Conservation (phyloP, 1,140 invertebrate species). For the Nymphalis io region DNA sequence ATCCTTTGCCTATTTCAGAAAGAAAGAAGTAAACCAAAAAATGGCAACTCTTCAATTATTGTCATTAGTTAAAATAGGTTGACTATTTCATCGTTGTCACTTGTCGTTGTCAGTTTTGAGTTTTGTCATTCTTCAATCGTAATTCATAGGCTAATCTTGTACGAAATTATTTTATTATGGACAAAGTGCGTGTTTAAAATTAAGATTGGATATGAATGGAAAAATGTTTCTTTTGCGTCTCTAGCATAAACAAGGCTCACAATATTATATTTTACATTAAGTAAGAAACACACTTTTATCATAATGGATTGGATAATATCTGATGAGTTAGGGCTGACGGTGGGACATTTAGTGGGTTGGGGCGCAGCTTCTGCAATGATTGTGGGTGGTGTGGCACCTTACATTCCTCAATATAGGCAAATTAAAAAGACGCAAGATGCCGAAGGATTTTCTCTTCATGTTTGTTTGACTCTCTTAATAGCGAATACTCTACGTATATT, state of each 20-base stretch:
- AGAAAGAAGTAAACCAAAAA: background rate
- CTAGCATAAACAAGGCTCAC: background rate
- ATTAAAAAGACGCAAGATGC: conserved; percentile 94
- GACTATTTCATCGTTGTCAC: background rate
- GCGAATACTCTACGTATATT: conserved; percentile 98
- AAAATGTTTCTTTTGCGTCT: conserved; percentile 1
- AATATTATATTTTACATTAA: background rate
- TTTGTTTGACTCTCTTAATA: conserved; percentile 95
- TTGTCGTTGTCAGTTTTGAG: background rate
- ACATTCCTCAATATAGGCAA: conserved; percentile 96
- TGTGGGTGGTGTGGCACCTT: conserved; percentile 92
- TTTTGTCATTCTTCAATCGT: conserved; percentile 6
- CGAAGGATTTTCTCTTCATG: conserved; percentile 97
- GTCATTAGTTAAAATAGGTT: background rate
- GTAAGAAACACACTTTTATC: conserved; percentile 11
- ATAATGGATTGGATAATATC: conserved; percentile 87
- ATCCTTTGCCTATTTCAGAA: background rate
- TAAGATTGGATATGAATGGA: conserved; percentile 14
- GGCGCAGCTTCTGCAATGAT: conserved; percentile 91
- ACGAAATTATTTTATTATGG: conserved; percentile 3
- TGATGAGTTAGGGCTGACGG: conserved; percentile 84
- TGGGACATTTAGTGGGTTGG: conserved; percentile 85
- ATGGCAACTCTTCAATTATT: background rate
- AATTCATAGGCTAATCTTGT: background rate
- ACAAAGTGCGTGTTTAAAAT: conserved; percentile 6